phyloP scores from a whole-genome alignment of 2,888 invertebrate genomes.

The Ceriagrion tenellum region DNA sequence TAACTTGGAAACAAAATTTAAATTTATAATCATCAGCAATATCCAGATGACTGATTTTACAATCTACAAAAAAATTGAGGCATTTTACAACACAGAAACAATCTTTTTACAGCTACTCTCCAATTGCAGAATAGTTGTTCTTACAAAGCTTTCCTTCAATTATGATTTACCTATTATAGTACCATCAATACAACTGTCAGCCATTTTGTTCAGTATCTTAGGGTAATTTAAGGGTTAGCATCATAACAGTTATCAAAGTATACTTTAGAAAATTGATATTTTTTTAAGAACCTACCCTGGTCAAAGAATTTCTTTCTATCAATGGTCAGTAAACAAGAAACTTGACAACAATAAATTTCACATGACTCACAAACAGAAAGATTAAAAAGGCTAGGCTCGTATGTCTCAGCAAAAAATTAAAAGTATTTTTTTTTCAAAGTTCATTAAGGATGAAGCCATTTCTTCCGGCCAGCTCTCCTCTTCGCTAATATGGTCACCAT shows the following conservation, averaged over 20 bases:
- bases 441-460: constrained; percentile 41
- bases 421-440: not conserved
- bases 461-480: constrained; percentile 48
- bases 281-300: constrained; percentile 64
- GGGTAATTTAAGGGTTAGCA: constrained; percentile 68
- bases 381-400: constrained; percentile 38
- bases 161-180: constrained; percentile 65
- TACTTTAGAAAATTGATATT: constrained; percentile 62
- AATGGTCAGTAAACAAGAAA: constrained; percentile 47
- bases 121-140: constrained; percentile 63
- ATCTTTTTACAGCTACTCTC: constrained; percentile 61
- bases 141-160: constrained; percentile 58
- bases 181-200: constrained; percentile 68
- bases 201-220: constrained; percentile 65
- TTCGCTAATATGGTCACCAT: constrained; percentile 48
- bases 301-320: constrained; percentile 59
- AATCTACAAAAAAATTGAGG: constrained; percentile 63
- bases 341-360: constrained; percentile 46
- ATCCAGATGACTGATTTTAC: constrained; percentile 58
- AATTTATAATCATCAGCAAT: constrained; percentile 61
- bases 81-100: constrained; percentile 63
- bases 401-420: constrained; percentile 48
- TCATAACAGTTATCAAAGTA: constrained; percentile 69
- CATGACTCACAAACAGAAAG: constrained; percentile 38
- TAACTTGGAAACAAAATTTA: constrained; percentile 62